Evolutionary conservation across 2,113 vertebrate genomes (phyloP).

Genomic region (Ptychochromis oligacanthus): DNA sequence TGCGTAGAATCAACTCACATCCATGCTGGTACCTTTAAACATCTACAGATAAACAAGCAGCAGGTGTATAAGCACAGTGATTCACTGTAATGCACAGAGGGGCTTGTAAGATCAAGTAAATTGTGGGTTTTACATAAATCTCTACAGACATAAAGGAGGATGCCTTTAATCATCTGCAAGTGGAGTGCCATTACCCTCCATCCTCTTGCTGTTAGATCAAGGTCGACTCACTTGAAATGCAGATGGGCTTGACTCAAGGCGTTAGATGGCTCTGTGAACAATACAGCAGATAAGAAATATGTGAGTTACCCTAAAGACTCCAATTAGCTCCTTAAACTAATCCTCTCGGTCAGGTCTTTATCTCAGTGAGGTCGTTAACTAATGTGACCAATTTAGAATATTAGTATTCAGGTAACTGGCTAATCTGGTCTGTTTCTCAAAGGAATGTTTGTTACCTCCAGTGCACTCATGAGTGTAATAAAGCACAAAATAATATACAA

Average conservation of each 20-base stretch:
- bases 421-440: conserved; percentile 27
- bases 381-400: conserved; percentile 39
- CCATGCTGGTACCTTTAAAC: background rate
- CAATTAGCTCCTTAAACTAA: conserved; percentile 58
- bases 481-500: background rate
- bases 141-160: conserved; percentile 23
- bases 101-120: conserved; percentile 25
- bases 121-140: conserved; percentile 48
- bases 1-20: background rate
- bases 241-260: conserved; percentile 41
- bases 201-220: conserved; percentile 43
- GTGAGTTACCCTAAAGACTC: conserved; percentile 33
- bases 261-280: conserved; percentile 28
- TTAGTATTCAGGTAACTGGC: conserved; percentile 19
- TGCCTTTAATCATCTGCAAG: conserved; percentile 44
- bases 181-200: conserved; percentile 31
- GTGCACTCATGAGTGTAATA: background rate
- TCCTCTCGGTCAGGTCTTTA: conserved; percentile 26
- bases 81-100: conserved; percentile 7
- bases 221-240: conserved; percentile 52
- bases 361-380: conserved; percentile 20
- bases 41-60: conserved; percentile 3
- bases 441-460: background rate
- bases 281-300: conserved; percentile 39
- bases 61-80: conserved; percentile 8